Conservation (phyloP, 1,140 invertebrate species). For the Macrobrachium rosenbergii region DNA sequence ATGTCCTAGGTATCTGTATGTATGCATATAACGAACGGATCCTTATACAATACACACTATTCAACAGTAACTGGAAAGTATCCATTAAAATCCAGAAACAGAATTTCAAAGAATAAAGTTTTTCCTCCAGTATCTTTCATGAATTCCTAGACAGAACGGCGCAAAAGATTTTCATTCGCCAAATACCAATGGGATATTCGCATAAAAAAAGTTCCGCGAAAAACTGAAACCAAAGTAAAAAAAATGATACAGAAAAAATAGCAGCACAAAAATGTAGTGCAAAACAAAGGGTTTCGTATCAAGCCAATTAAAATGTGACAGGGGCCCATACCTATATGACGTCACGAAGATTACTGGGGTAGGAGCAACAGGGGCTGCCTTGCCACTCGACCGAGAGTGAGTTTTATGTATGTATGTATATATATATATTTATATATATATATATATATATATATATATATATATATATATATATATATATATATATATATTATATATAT, state of each 20-base stretch:
- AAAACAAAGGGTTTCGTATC: too few species aligned
- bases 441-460: slow-evolving; percentile 3
- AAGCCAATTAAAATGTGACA: background rate
- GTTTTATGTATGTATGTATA: background rate
- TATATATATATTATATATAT: background rate
- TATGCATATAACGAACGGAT: background rate
- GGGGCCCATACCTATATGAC: background rate
- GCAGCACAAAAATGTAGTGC: too few species aligned
- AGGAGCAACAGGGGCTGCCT: background rate
- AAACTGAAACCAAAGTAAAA: too few species aligned
- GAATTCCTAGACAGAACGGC: too few species aligned
- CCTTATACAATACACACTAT: background rate
- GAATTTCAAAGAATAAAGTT: too few species aligned
- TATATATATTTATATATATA: background rate
- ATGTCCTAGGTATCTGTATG: background rate
- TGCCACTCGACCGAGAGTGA: background rate
- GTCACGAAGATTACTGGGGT: background rate
- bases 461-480: background rate
- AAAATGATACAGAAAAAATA: too few species aligned
- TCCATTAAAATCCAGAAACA: background rate
- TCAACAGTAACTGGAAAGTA: background rate
- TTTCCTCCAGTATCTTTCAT: too few species aligned
- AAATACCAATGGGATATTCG: too few species aligned
- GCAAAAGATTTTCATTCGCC: too few species aligned
- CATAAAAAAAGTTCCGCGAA: too few species aligned